These are phyloP conservation scores for Microvelia longipes DNA, from an alignment of 1,140 invertebrate species.

Conservation along the genomic window DNA sequence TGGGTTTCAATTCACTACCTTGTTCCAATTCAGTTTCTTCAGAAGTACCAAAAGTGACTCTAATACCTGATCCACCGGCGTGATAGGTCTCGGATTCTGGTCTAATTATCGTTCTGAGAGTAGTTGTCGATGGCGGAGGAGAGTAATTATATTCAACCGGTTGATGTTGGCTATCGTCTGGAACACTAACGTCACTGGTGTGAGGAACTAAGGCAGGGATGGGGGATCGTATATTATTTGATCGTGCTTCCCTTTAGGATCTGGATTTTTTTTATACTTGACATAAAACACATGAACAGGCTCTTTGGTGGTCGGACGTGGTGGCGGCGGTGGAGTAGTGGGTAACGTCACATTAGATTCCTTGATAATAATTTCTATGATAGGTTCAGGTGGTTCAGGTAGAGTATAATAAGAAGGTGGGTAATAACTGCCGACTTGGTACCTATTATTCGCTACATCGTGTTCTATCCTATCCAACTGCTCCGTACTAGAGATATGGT, in stretches of 20 bases:
- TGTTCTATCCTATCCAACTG: not conserved
- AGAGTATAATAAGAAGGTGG: slow-evolving; percentile 26
- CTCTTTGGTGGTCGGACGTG: slow-evolving; percentile 32
- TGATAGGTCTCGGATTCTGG: slow-evolving; percentile 68
- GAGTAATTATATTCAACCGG: slow-evolving; percentile 2
- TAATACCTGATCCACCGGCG: slow-evolving; percentile 17
- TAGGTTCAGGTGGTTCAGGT: slow-evolving; percentile 62
- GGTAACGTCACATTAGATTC: slow-evolving; percentile 69
- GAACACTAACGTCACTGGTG: slow-evolving; percentile 28
- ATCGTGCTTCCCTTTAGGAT: slow-evolving; percentile 20
- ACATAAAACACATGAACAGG: slow-evolving; percentile 80
- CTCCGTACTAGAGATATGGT: slow-evolving; percentile 5
- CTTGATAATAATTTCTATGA: slow-evolving; percentile 80
- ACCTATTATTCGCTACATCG: not conserved
- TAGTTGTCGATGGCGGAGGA: slow-evolving; percentile 46
- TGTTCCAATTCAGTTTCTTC: slow-evolving; percentile 12
- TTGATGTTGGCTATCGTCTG: slow-evolving; percentile 14
- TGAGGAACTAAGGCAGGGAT: slow-evolving; percentile 53
- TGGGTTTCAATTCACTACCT: slow-evolving; percentile 12
- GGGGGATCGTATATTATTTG: slow-evolving; percentile 63
- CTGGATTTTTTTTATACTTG: slow-evolving; percentile 62
- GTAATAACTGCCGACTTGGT: slow-evolving; percentile 9
- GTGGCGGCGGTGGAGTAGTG: slow-evolving; percentile 28
- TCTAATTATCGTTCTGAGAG: slow-evolving; percentile 61
- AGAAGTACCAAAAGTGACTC: slow-evolving; percentile 20